phyloP scores from a whole-genome alignment of 1,140 invertebrate species.

The Meloidogyne hapla region DNA sequence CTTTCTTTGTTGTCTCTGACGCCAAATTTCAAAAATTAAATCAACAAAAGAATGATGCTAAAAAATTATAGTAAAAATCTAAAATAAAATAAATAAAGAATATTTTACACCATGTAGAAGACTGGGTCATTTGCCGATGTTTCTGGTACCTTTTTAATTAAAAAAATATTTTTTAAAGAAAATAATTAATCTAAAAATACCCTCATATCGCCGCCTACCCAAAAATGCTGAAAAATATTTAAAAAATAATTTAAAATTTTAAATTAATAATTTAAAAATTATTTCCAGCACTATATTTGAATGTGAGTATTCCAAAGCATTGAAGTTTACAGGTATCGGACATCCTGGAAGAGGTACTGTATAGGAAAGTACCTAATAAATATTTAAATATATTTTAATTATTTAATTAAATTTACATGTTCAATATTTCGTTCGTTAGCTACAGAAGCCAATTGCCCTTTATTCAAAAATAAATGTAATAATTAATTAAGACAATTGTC shows the following conservation, averaged over 20 bases:
- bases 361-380: slow-evolving; percentile 53
- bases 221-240: slow-evolving; percentile 50
- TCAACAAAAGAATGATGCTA: slow-evolving; percentile 67
- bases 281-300: slow-evolving; percentile 53
- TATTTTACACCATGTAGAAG: slow-evolving; percentile 48
- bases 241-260: not conserved
- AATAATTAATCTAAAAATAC: not conserved
- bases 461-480: not conserved
- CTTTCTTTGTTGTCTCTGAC: slow-evolving; percentile 54
- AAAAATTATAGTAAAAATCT: slow-evolving; percentile 65
- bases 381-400: too few species aligned
- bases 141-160: slow-evolving; percentile 25
- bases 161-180: not conserved
- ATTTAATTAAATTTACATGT: slow-evolving; percentile 32
- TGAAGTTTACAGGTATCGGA: slow-evolving; percentile 58
- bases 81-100: slow-evolving; percentile 52
- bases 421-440: slow-evolving; percentile 61
- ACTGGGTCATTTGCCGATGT: slow-evolving; percentile 40
- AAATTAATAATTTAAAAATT: slow-evolving; percentile 13
- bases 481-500: not conserved
- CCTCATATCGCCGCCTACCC: slow-evolving; percentile 62
- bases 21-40: slow-evolving; percentile 63
- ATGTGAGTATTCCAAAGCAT: slow-evolving; percentile 60
- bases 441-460: slow-evolving; percentile 49
- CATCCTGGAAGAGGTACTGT: slow-evolving; percentile 56